These are phyloP conservation scores for Megaceryle maxima DNA, from an alignment of 2,113 vertebrate genomes.

Conservation along the genomic window DNA sequence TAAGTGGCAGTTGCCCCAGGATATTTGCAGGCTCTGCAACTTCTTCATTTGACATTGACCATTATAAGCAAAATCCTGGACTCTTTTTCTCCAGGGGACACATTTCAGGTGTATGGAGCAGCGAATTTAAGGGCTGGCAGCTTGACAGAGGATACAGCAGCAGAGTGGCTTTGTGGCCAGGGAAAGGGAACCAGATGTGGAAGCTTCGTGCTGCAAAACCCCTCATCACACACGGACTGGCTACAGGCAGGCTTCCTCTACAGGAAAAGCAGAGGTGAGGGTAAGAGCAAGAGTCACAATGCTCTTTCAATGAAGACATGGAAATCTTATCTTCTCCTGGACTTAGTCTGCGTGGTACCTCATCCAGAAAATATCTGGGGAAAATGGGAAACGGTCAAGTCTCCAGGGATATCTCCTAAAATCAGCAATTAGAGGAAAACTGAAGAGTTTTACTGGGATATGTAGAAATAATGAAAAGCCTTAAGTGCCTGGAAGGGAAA, in stretches of 20 bases:
- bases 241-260: neutral
- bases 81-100: neutral
- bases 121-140: neutral
- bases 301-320: neutral
- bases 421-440: neutral
- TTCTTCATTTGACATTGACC: neutral
- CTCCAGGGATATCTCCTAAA: neutral
- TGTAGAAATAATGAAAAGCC: neutral
- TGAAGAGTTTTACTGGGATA: neutral
- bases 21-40: neutral
- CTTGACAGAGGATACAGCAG: neutral
- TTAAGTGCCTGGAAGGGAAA: neutral
- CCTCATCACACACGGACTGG: neutral
- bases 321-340: neutral
- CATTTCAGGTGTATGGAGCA: neutral
- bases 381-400: neutral
- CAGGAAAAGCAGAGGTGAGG: neutral
- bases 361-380: neutral
- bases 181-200: neutral
- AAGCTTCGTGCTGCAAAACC: neutral
- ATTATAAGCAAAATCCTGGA: neutral
- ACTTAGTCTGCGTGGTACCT: neutral
- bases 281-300: neutral
- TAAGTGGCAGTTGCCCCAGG: neutral
- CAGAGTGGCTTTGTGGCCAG: neutral